phyloP scores from a whole-genome alignment of 2,888 invertebrate genomes.

The Clepsis dumicolana region DNA sequence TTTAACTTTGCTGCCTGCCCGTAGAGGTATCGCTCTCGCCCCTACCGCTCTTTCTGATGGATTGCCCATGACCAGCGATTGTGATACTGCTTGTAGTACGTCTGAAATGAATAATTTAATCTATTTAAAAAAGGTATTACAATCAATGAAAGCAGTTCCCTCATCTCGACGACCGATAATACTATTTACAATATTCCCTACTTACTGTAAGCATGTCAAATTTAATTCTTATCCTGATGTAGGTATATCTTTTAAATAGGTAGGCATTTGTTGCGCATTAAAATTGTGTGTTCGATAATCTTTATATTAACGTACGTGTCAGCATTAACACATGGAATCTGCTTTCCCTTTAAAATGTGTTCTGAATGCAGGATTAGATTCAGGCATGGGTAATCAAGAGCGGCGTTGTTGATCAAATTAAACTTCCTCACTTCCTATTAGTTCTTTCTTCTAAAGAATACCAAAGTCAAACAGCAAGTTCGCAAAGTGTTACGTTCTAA shows the following conservation, averaged over 20 bases:
- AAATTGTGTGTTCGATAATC: background rate
- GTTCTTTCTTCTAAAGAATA: constrained; percentile 14
- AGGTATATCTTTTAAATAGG: too few relatives aligned
- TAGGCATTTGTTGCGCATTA: too few relatives aligned
- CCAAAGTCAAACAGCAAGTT: constrained; percentile 13
- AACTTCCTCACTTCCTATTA: constrained; percentile 6
- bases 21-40: constrained; percentile 75
- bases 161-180: too few relatives aligned
- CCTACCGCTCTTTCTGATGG: constrained; percentile 84
- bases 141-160: too few relatives aligned
- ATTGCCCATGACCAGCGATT: constrained; percentile 88
- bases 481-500: constrained; percentile 6
- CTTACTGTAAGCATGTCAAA: too few relatives aligned
- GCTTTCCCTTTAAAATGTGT: background rate
- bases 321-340: background rate
- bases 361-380: background rate
- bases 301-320: background rate
- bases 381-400: background rate
- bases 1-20: constrained; percentile 70
- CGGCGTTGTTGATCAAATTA: constrained; percentile 2
- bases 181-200: too few relatives aligned
- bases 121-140: background rate
- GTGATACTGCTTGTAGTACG: constrained; percentile 90
- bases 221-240: too few relatives aligned
- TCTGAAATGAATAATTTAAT: constrained; percentile 73